These are phyloP conservation scores for Lycodopsis pacificus DNA, from an alignment of 2,797 vertebrate genomes.

Conservation along the genomic window DNA sequence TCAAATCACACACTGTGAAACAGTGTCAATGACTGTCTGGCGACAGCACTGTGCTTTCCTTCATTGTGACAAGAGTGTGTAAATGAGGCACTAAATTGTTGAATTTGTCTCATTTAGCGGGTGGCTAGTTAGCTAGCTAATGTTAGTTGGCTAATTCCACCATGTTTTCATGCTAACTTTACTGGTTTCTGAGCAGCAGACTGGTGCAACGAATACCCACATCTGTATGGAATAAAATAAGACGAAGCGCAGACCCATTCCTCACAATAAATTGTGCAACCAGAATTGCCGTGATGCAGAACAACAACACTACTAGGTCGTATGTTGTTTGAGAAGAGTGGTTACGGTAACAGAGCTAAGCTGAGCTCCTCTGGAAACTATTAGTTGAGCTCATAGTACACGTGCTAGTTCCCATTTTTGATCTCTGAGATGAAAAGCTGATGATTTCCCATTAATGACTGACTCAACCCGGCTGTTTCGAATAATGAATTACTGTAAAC, in stretches of 20 bases:
- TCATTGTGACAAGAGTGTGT: background rate
- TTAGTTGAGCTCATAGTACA: slow-evolving; percentile 34
- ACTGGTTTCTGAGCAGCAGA: no score
- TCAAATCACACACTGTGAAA: background rate
- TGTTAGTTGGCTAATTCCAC: no score
- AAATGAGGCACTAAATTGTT: no score
- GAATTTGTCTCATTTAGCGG: no score
- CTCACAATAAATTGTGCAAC: background rate
- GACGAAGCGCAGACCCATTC: background rate
- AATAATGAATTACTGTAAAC: slow-evolving; percentile 66
- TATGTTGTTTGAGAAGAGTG: slow-evolving; percentile 11
- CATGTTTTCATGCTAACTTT: no score
- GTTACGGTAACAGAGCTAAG: slow-evolving; percentile 42
- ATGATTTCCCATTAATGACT: slow-evolving; percentile 63
- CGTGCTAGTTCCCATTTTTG: slow-evolving; percentile 8
- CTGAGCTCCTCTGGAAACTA: slow-evolving; percentile 49
- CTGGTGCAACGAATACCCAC: background rate
- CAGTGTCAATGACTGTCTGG: background rate
- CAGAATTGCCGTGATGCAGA: background rate
- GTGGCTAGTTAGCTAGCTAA: no score
- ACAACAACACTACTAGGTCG: slow-evolving; percentile 1
- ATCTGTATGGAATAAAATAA: background rate
- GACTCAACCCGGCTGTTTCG: slow-evolving; percentile 49
- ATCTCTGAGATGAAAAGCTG: slow-evolving; percentile 43
- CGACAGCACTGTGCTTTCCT: background rate